Evolutionary conservation across 2,797 vertebrate genomes (phyloP).

Genomic region (Crocidura indochinensis): DNA sequence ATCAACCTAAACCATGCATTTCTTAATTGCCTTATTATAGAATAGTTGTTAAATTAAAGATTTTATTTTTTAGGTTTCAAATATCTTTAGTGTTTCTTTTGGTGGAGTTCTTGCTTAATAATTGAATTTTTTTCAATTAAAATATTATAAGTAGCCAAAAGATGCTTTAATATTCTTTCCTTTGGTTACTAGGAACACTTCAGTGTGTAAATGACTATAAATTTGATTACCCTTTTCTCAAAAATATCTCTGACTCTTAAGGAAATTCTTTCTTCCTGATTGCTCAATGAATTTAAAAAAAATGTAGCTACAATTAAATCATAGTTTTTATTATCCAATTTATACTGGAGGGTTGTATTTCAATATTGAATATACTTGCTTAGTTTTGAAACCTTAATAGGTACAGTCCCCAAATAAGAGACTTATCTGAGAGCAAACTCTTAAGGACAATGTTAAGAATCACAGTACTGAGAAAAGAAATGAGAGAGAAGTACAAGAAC

Average conservation of each 20-base stretch:
- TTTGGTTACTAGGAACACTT: not conserved
- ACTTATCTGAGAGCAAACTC: conserved; percentile 63
- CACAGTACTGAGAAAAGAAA: conserved; percentile 48
- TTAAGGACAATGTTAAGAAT: conserved; percentile 40
- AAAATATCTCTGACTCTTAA: conserved; percentile 39
- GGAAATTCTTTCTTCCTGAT: not conserved
- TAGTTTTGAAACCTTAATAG: conserved; percentile 59
- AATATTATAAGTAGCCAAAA: conserved; percentile 65
- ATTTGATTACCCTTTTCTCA: conserved; percentile 46
- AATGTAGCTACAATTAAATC: not conserved
- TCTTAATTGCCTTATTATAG: no score
- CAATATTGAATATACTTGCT: conserved; percentile 41
- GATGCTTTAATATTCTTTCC: not conserved
- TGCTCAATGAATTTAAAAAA: conserved; percentile 74
- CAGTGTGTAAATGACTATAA: conserved; percentile 20
- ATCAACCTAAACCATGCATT: no score
- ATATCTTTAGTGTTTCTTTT: conserved; percentile 55
- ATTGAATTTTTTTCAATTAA: conserved; percentile 69
- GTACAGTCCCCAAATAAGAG: not conserved
- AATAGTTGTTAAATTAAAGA: not conserved
- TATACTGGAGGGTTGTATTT: not conserved
- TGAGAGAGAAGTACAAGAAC: not conserved
- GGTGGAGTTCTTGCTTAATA: conserved; percentile 13
- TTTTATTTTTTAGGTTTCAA: conserved; percentile 42
- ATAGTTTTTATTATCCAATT: conserved; percentile 59